These are phyloP conservation scores for Chaetodon trifascialis DNA, from an alignment of 2,113 vertebrate species.

Conservation along the genomic window DNA sequence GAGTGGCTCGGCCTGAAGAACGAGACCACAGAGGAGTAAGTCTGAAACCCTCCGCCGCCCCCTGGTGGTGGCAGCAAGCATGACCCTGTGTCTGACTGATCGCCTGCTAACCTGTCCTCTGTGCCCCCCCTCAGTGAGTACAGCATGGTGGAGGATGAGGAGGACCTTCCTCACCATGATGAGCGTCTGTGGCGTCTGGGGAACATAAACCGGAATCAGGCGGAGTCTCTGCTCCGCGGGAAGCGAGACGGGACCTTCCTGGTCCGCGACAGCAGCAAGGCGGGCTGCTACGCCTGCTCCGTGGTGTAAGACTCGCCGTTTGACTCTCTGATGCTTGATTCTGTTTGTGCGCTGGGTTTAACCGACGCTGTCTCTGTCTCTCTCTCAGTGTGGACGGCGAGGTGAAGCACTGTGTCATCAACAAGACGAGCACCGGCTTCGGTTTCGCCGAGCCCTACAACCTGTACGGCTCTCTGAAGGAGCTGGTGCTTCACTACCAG, in stretches of 20 bases:
- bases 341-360: too few relatives aligned
- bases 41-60: slow-evolving; percentile 40
- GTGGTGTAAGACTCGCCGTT: slow-evolving; percentile 89
- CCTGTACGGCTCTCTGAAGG: slow-evolving; percentile 95
- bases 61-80: neutral
- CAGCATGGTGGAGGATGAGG: slow-evolving; percentile 96
- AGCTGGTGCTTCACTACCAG: slow-evolving; percentile 99
- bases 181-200: slow-evolving; percentile 97
- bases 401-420: slow-evolving; percentile 99
- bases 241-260: slow-evolving; percentile 97
- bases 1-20: slow-evolving; percentile 95
- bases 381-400: slow-evolving; percentile 92
- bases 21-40: slow-evolving; percentile 97
- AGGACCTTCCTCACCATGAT: slow-evolving; percentile 96
- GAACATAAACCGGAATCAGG: slow-evolving; percentile 94
- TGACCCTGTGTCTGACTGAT: neutral
- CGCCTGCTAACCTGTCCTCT: neutral
- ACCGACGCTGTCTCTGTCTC: neutral
- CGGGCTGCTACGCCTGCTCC: slow-evolving; percentile 97
- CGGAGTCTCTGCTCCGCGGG: slow-evolving; percentile 92
- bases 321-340: neutral
- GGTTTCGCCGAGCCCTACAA: slow-evolving; percentile 99
- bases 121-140: slow-evolving; percentile 88
- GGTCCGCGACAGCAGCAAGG: slow-evolving; percentile 97
- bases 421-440: slow-evolving; percentile 94